Evolutionary conservation across 2,113 vertebrate genomes (phyloP), one percentile per base, ranked within the genome.

Genomic region (Melanostigma gelatinosum): DNA sequence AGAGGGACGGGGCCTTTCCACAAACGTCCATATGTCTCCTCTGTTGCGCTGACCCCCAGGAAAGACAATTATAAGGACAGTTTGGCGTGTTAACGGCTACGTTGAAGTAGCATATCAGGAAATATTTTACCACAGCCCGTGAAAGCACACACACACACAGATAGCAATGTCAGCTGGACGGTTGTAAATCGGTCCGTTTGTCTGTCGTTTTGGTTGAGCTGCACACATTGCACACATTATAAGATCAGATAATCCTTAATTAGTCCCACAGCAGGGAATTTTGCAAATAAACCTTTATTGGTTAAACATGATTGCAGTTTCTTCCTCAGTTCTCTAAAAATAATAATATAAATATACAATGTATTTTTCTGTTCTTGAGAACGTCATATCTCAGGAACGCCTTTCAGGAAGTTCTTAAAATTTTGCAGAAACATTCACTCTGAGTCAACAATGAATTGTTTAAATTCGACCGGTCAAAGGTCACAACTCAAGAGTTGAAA

Each of bases 1-100:
- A 67, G 6, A 65, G 63, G 85, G n/a, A 62, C n/a, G 27, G 29
- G 66, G 38, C 0, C 78, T 71, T 79, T 57, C 42, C 55, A 70
- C 11, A 0, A 66, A 48, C 0, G 0, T 22, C 22, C 40, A 44
- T 7, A 15, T 27, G 36, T 54, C 29, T 70, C 44, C 18, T 27
- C 22, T 68, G 34, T 34, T 34, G 34, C 6, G 34, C 34, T 34
- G 34, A 34, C 34, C 34, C 34, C 34, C 1, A 6, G 4, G 34
- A 34, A 34, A 4, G 4, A 29, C 9, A 61, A 57, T 46, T 27
- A 48, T 66, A 3, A 9, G n/a, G 48, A 0, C 20, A 11, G 6
- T 58, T 66, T 55, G 73, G 79, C 34, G 22, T 72, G 64, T 60
- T 65, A 2, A 65, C 52, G 9, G 4, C 10, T 34, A 32, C 34